phyloP scores from a whole-genome alignment of 2,888 invertebrate species.

The Odontomyia ornata region DNA sequence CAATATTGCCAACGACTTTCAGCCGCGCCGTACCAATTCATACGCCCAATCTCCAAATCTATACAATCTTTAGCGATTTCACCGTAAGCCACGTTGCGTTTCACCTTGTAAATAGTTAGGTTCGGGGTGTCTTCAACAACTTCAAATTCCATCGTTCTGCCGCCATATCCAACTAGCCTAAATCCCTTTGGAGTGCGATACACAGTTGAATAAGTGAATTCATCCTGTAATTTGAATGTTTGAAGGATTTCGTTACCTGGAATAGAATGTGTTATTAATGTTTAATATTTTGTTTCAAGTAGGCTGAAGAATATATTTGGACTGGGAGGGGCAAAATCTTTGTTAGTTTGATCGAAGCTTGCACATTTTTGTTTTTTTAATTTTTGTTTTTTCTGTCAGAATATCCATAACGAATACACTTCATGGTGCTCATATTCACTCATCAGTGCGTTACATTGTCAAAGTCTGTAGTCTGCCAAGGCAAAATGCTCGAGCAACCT shows the following conservation, averaged over 20 bases:
- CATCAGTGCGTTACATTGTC: too few species aligned
- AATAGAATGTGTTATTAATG: neutral
- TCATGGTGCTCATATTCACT: too few species aligned
- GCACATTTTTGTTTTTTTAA: too few species aligned
- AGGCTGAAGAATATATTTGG: too few species aligned
- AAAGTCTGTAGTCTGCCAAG: too few species aligned
- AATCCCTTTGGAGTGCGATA: conserved; percentile 22
- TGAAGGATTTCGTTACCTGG: conserved; percentile 36
- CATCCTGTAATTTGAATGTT: conserved; percentile 14
- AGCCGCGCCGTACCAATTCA: conserved; percentile 73
- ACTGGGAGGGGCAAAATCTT: too few species aligned
- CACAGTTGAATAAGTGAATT: neutral
- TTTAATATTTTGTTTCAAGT: too few species aligned
- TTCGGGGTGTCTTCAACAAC: conserved; percentile 26
- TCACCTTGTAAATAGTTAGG: conserved; percentile 19
- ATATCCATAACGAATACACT: too few species aligned
- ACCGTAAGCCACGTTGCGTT: conserved; percentile 2
- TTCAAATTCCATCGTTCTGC: neutral
- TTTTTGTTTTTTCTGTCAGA: too few species aligned
- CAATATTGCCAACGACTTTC: conserved; percentile 70
- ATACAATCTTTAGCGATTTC: conserved; percentile 55
- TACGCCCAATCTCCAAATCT: conserved; percentile 54
- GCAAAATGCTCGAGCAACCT: too few species aligned
- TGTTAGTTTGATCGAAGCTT: too few species aligned
- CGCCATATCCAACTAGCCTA: neutral